phyloP scores from a whole-genome alignment of 37 sponge, comb jelly and placozoan species.

The Halisarca cf. caerulea region DNA sequence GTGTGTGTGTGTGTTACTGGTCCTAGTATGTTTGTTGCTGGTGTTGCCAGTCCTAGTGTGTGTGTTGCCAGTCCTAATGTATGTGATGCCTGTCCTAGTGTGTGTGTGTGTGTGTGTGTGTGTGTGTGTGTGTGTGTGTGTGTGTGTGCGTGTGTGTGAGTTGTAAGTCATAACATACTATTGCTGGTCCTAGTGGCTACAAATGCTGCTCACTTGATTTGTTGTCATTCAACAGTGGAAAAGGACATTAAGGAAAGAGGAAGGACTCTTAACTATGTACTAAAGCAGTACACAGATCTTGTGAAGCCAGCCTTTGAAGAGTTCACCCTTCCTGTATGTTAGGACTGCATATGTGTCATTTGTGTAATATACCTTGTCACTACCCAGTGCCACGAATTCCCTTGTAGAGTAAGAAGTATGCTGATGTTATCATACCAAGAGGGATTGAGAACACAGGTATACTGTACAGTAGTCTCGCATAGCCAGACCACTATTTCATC shows the following conservation, averaged over 20 bases:
- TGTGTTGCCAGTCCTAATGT: no score
- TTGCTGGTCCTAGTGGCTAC: no score
- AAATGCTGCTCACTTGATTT: no score
- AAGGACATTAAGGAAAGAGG: conserved; percentile 85
- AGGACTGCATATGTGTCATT: not conserved
- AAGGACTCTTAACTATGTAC: conserved; percentile 67
- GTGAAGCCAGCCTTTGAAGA: conserved; percentile 99
- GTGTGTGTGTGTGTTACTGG: no score
- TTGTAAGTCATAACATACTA: no score
- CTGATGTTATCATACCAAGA: conserved; percentile 95
- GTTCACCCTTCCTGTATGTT: conserved; percentile 88
- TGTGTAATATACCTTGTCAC: not conserved
- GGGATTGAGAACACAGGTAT: conserved; percentile 89
- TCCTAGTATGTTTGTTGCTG: no score
- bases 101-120: not conserved
- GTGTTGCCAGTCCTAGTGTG: no score
- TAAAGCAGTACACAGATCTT: conserved; percentile 80
- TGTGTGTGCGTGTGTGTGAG: not conserved
- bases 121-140: conserved; percentile 6
- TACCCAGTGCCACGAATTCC: not conserved
- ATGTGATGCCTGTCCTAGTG: not conserved
- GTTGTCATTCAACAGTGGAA: no score
- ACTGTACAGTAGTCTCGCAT: not conserved
- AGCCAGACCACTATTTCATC: not conserved
- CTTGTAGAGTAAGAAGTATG: conserved; percentile 84